Percentiles rank a stretch among this genome's conserved stretches.
These are phyloP conservation scores for Ptilorrhoa leucosticta DNA, from an alignment of 2,113 vertebrate genomes.

Conservation along the genomic window DNA sequence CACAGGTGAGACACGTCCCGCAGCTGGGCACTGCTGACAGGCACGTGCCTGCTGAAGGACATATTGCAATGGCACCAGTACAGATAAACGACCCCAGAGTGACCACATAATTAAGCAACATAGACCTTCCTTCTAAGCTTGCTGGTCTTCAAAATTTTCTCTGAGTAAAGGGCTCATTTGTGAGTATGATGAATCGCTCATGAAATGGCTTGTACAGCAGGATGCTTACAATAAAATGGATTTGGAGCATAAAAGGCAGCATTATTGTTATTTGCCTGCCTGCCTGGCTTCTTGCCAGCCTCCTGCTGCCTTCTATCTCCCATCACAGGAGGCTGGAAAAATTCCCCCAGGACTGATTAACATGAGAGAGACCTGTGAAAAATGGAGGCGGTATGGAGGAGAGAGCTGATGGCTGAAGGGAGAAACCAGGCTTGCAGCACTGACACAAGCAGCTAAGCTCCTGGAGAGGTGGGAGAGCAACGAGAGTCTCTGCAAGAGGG, in stretches of 20 bases:
- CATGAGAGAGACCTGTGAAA: neutral
- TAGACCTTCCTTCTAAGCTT: neutral
- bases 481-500: neutral
- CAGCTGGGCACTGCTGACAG: neutral
- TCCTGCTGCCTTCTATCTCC: conserved; percentile 8
- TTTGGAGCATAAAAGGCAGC: neutral
- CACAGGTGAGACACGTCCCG: neutral
- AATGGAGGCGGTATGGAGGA: neutral
- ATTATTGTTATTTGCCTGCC: neutral
- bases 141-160: neutral
- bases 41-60: neutral
- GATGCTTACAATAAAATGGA: neutral
- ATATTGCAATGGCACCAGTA: neutral
- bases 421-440: neutral
- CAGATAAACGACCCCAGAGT: neutral
- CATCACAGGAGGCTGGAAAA: neutral
- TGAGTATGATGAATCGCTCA: neutral
- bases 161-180: neutral
- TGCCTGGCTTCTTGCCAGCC: neutral
- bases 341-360: neutral
- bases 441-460: neutral
- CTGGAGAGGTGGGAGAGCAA: neutral
- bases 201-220: neutral
- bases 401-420: neutral
- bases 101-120: neutral